Evolutionary conservation across 92 coral and sea anemone species (phyloP).

Genomic region (Phenganax subtilis): DNA sequence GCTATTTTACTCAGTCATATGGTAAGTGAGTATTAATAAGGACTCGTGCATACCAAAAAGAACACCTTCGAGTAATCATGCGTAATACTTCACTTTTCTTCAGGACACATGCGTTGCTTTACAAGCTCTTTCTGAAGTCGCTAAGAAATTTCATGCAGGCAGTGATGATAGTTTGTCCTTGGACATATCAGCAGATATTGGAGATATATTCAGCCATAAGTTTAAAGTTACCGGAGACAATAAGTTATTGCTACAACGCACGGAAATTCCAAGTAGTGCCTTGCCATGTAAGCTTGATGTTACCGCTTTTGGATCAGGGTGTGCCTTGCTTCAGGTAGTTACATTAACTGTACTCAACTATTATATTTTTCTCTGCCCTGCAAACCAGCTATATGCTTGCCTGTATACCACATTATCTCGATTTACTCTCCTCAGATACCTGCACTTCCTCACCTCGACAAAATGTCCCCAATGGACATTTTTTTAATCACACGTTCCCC

Average conservation of each 20-base stretch:
- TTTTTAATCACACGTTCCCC: too few relatives aligned
- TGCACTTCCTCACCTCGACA: too few relatives aligned
- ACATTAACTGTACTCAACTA: not conserved
- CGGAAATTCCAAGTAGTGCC: slow-evolving; percentile 17
- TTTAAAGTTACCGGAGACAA: slow-evolving; percentile 11
- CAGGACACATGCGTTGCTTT: slow-evolving; percentile 47
- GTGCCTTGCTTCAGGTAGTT: slow-evolving; percentile 40
- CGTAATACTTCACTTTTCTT: not conserved
- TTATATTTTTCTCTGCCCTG: not conserved
- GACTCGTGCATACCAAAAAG: too few relatives aligned
- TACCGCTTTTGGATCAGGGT: slow-evolving; percentile 29
- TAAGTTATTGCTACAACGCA: slow-evolving; percentile 33
- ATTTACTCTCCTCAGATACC: too few relatives aligned
- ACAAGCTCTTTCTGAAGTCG: slow-evolving; percentile 36
- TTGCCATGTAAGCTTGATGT: slow-evolving; percentile 22
- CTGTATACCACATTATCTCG: too few relatives aligned
- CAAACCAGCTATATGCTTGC: too few relatives aligned
- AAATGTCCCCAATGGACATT: too few relatives aligned
- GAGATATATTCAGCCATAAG: slow-evolving; percentile 23
- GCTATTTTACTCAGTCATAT: too few relatives aligned
- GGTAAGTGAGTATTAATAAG: too few relatives aligned
- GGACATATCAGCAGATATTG: not conserved
- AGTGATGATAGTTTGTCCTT: not conserved
- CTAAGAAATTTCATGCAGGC: not conserved
- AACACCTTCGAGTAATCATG: too few relatives aligned